Evolutionary conservation across 2,113 vertebrate genomes (phyloP).

Genomic region (Uropsilus gracilis): DNA sequence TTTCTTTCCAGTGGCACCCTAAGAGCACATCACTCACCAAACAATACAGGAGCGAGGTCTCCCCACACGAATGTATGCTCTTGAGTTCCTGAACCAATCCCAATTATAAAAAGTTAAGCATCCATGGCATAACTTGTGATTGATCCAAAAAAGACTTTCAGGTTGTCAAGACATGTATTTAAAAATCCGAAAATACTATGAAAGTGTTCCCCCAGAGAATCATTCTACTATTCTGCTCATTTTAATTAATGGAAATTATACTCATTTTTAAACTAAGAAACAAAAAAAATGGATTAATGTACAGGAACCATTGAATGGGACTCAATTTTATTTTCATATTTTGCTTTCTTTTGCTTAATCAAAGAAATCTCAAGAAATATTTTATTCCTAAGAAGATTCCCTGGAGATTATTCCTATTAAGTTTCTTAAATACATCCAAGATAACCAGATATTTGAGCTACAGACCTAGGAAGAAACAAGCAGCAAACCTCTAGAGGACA

Average conservation of each 20-base stretch:
- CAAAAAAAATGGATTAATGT: background rate
- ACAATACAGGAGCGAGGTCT: constrained; percentile 23
- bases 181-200: constrained; percentile 77
- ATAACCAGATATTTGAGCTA: background rate
- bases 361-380: constrained; percentile 21
- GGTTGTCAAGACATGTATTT: constrained; percentile 75
- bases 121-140: constrained; percentile 72
- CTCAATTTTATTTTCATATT: background rate
- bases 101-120: constrained; percentile 75
- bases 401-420: background rate
- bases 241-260: constrained; percentile 38
- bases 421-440: constrained; percentile 20
- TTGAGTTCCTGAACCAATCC: constrained; percentile 60
- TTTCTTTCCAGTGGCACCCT: background rate
- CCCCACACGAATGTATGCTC: background rate
- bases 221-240: constrained; percentile 50
- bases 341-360: background rate
- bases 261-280: constrained; percentile 37
- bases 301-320: background rate
- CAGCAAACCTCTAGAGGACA: background rate
- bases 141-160: constrained; percentile 71
- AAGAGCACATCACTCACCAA: constrained; percentile 68
- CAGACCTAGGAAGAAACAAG: background rate
- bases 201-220: constrained; percentile 56
- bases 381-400: background rate